A percentile compares a stretch with the other conserved stretches of the same genome.
These are phyloP conservation scores for Corythoichthys haematopterus DNA, from an alignment of 2,113 vertebrate genomes.

Conservation along the genomic window DNA sequence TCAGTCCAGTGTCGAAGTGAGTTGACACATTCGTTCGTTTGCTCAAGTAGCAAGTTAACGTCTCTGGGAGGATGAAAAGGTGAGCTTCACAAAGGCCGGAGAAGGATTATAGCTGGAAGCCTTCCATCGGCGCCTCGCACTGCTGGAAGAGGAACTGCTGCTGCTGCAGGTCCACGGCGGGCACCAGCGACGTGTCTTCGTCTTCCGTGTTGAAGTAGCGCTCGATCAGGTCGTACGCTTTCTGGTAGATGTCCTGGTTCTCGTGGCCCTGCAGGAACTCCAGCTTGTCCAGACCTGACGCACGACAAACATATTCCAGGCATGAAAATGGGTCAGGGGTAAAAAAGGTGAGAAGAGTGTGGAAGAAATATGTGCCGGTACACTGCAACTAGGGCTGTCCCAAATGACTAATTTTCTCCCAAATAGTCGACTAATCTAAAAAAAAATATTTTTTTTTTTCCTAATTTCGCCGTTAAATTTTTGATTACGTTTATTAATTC, in stretches of 20 bases:
- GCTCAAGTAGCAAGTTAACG: not conserved
- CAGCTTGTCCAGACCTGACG: constrained; percentile 90
- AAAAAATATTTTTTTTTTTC: no score
- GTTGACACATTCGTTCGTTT: not conserved
- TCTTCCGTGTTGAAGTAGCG: constrained; percentile 96
- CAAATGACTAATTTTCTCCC: no score
- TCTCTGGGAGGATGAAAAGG: constrained; percentile 13
- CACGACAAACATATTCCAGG: not conserved
- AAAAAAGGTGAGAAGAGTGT: no score
- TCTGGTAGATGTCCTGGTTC: constrained; percentile 99
- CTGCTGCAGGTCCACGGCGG: constrained; percentile 93
- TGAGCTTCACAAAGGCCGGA: constrained; percentile 49
- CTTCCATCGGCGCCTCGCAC: constrained; percentile 96
- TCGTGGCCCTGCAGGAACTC: no score
- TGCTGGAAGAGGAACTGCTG: constrained; percentile 98
- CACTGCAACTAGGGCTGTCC: no score
- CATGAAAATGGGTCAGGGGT: no score
- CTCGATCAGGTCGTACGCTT: constrained; percentile 96
- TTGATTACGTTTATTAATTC: no score
- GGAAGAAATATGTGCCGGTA: no score
- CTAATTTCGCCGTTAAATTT: no score
- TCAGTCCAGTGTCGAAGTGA: constrained; percentile 70
- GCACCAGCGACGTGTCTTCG: constrained; percentile 88
- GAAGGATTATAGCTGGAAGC: constrained; percentile 95
- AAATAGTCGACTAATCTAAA: no score